phyloP scores from a whole-genome alignment of 2,113 vertebrate species.

The Galemys pyrenaicus region DNA sequence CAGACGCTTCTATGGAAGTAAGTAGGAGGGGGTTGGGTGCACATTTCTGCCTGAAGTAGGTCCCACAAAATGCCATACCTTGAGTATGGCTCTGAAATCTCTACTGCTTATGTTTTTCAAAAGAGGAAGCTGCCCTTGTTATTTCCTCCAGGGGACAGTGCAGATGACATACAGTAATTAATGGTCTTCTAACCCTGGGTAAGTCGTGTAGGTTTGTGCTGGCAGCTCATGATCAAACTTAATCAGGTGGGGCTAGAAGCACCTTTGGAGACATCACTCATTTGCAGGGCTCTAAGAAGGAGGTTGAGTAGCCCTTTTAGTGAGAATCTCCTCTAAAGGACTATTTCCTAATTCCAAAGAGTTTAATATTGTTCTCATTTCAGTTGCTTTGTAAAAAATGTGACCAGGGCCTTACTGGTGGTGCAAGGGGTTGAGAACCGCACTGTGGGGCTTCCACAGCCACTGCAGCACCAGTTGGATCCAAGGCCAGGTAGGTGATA shows the following conservation, averaged over 20 bases:
- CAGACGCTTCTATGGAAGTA: accelerated
- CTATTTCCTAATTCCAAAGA: neutral
- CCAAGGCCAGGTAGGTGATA: too few relatives aligned
- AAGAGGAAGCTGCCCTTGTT: neutral
- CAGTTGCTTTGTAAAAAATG: neutral
- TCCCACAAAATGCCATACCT: too few relatives aligned
- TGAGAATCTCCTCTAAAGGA: neutral
- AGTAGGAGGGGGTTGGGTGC: neutral
- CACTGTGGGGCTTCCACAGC: too few relatives aligned
- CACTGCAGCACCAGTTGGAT: too few relatives aligned
- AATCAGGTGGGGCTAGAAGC: neutral
- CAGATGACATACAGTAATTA: conserved; percentile 47
- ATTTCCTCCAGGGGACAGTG: neutral
- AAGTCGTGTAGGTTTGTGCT: neutral
- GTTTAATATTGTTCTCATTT: neutral
- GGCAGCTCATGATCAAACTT: neutral
- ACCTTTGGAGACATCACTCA: neutral
- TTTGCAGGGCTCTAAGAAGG: neutral
- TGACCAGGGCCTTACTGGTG: too few relatives aligned
- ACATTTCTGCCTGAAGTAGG: neutral
- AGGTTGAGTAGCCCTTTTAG: neutral
- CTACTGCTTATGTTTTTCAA: neutral
- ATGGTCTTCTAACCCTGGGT: neutral
- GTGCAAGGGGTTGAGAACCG: too few relatives aligned
- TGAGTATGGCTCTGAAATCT: neutral